Conservation (phyloP, 2,113 vertebrate species). For the Oenanthe oenanthe region DNA sequence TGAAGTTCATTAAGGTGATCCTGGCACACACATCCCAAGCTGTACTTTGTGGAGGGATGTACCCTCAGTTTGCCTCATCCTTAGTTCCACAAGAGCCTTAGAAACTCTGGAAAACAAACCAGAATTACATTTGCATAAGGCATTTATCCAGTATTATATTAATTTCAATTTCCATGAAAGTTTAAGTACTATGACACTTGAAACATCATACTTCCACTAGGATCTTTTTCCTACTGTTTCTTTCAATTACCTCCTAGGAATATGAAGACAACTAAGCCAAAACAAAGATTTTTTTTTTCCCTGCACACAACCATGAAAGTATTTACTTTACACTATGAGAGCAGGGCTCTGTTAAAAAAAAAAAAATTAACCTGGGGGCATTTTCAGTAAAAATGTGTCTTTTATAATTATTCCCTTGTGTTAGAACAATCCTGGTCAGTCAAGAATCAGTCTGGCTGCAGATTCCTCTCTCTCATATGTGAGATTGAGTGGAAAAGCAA, state of each 20-base stretch:
- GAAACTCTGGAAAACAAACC: background rate
- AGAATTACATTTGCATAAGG: background rate
- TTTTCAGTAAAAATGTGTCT: constrained; percentile 5
- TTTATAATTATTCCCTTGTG: constrained; percentile 37
- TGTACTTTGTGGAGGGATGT: background rate
- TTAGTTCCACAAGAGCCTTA: background rate
- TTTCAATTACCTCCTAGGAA: background rate
- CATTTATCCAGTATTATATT: background rate
- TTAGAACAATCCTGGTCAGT: background rate
- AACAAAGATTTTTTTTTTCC: background rate
- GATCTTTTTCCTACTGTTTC: background rate
- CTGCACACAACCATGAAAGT: background rate
- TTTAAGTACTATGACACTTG: background rate
- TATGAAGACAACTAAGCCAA: background rate
- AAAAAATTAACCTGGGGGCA: background rate
- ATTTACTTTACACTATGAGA: constrained; percentile 5
- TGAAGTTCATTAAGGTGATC: background rate
- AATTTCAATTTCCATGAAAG: background rate
- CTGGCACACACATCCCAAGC: background rate
- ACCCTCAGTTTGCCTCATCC: background rate
- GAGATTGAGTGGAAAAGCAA: background rate
- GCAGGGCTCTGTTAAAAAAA: background rate
- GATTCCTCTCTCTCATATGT: background rate
- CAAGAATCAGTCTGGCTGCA: background rate
- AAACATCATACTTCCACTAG: background rate